These are phyloP conservation scores for Etheostoma nigrum DNA, from an alignment of 2,797 vertebrate genomes.

Conservation along the genomic window DNA sequence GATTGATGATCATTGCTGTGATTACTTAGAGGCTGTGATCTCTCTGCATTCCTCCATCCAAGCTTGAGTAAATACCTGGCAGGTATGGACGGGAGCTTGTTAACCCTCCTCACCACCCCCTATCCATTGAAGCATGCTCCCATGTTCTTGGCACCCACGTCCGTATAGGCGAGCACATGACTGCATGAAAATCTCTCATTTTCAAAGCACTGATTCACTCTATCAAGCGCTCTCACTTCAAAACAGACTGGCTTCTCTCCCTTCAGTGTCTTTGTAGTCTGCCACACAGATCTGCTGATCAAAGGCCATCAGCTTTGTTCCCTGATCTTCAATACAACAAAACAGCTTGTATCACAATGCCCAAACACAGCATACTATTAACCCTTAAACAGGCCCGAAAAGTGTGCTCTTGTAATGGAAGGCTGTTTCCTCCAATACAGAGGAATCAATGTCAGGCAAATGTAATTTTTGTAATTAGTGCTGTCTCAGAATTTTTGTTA, in stretches of 20 bases:
- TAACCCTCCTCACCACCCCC: slow-evolving; percentile 27
- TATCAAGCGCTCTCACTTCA: slow-evolving; percentile 67
- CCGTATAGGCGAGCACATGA: slow-evolving; percentile 28
- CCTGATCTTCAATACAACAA: slow-evolving; percentile 69
- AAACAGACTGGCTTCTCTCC: slow-evolving; percentile 52
- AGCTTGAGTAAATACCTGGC: slow-evolving; percentile 54
- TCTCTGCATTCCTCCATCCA: slow-evolving; percentile 43
- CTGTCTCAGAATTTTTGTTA: too few species aligned
- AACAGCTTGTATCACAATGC: slow-evolving; percentile 63
- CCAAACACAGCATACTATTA: slow-evolving; percentile 27
- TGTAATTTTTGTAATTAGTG: not conserved
- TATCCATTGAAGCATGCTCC: not conserved
- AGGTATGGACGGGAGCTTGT: slow-evolving; percentile 51
- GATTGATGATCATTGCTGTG: slow-evolving; percentile 59
- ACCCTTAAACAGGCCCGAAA: slow-evolving; percentile 20
- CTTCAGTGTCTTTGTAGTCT: slow-evolving; percentile 58
- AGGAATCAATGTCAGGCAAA: not conserved
- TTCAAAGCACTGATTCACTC: slow-evolving; percentile 67
- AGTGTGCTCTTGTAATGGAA: not conserved
- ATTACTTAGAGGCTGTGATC: slow-evolving; percentile 62
- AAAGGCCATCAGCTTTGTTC: slow-evolving; percentile 73
- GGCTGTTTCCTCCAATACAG: not conserved
- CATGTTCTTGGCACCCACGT: slow-evolving; percentile 33
- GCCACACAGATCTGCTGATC: slow-evolving; percentile 70
- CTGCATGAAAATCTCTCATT: slow-evolving; percentile 47